phyloP scores from a whole-genome alignment of 2,888 invertebrate species.

The Microchrysa polita region DNA sequence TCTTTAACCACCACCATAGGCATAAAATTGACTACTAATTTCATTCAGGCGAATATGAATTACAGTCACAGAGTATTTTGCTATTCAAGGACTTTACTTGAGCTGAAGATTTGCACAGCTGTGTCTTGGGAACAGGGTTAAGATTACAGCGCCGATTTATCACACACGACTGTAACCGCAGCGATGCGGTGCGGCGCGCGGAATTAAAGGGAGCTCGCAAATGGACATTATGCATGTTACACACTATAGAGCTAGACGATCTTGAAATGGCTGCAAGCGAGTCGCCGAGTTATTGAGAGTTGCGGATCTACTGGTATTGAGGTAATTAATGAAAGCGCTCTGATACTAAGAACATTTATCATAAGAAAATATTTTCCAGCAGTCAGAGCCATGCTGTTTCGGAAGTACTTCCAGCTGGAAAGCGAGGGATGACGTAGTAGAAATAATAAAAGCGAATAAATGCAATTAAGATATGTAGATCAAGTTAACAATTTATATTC shows the following conservation, averaged over 20 bases:
- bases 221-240: constrained; percentile 13
- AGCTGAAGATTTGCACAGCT: constrained; percentile 10
- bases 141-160: constrained; percentile 21
- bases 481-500: too few species aligned
- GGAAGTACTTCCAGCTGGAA: constrained; percentile 21
- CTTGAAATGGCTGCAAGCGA: constrained; percentile 39
- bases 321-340: constrained; percentile 42
- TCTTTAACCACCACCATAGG: constrained; percentile 33
- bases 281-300: background rate
- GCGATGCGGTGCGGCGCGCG: background rate
- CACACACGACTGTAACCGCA: too few species aligned
- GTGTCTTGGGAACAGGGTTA: background rate
- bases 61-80: background rate
- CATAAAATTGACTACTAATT: constrained; percentile 32
- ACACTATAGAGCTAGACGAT: background rate
- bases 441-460: background rate
- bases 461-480: too few species aligned
- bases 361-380: constrained; percentile 28
- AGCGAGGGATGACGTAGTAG: background rate
- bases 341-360: constrained; percentile 34
- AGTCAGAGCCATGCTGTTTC: too few species aligned
- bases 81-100: background rate
- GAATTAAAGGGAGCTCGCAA: background rate
- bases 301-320: constrained; percentile 28
- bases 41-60: background rate